Percentiles rank a stretch among this genome's conserved stretches.
Conservation (phyloP, 2,113 vertebrate species). For the Panthera uncia region DNA sequence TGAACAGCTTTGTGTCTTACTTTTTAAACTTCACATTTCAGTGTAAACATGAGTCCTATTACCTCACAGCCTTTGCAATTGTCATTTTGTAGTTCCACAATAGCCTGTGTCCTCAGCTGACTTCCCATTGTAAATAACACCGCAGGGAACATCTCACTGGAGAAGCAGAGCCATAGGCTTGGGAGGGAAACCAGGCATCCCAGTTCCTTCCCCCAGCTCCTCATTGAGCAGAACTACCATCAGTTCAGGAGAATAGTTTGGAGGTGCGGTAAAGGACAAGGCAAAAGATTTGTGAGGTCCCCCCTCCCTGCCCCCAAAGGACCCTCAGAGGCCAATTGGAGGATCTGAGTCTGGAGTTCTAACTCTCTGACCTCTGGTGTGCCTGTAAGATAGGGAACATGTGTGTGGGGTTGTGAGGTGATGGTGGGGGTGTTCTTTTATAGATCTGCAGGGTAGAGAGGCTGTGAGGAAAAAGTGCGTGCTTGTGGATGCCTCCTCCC, state of each 20-base stretch:
- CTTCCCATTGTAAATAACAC: background rate
- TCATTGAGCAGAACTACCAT: background rate
- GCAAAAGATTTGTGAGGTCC: background rate
- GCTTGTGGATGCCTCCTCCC: background rate
- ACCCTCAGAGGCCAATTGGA: background rate
- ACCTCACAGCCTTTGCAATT: background rate
- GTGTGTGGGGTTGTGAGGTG: rapidly evolving
- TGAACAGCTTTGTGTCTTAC: background rate
- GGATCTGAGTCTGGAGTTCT: background rate
- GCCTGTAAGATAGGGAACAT: background rate
- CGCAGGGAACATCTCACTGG: background rate
- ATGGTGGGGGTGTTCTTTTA: background rate
- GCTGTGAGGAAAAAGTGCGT: background rate
- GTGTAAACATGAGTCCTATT: background rate
- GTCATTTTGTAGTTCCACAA: background rate
- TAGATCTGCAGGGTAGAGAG: background rate
- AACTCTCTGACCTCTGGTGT: background rate
- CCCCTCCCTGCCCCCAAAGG: background rate
- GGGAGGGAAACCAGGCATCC: background rate
- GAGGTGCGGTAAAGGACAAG: background rate
- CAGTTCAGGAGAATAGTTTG: background rate
- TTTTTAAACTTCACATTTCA: background rate
- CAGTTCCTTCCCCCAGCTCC: background rate
- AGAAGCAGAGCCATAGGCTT: background rate
- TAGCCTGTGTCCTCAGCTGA: background rate